These are phyloP conservation scores for Drosophila peninsularis DNA, from an alignment of 2,888 invertebrate species.

Conservation along the genomic window DNA sequence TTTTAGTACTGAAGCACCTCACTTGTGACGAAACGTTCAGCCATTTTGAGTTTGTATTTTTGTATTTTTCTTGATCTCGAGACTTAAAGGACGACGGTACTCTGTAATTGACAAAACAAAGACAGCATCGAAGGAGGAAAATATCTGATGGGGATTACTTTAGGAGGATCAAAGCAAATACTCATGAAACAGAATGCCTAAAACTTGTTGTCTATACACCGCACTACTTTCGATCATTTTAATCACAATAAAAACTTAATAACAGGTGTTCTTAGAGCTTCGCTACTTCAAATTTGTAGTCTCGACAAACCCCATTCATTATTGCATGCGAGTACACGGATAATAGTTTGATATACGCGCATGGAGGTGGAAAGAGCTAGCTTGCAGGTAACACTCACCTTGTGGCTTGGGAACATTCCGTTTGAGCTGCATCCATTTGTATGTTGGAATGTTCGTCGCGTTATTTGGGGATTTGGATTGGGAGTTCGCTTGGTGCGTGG, in stretches of 20 bases:
- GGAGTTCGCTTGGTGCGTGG: constrained; percentile 58
- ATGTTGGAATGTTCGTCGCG: constrained; percentile 89
- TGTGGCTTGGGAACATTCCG: constrained; percentile 97
- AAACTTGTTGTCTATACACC: too few relatives aligned
- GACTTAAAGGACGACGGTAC: too few relatives aligned
- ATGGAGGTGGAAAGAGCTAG: background rate
- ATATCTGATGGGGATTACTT: too few relatives aligned
- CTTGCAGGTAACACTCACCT: constrained; percentile 89
- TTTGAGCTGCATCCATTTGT: constrained; percentile 99
- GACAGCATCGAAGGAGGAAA: too few relatives aligned
- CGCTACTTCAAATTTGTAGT: background rate
- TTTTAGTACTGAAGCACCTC: background rate
- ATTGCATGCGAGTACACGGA: background rate
- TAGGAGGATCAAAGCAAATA: too few relatives aligned
- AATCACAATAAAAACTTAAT: background rate
- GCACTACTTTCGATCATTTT: background rate
- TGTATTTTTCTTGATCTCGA: too few relatives aligned
- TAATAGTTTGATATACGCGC: background rate
- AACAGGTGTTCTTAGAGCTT: too few relatives aligned
- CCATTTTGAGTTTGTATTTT: background rate
- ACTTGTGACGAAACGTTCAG: background rate
- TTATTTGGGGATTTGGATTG: constrained; percentile 83
- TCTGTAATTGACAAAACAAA: too few relatives aligned
- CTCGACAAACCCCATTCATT: background rate
- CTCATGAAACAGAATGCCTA: too few relatives aligned